Evolutionary conservation across 2,797 vertebrate species (phyloP).

Genomic region (Ibycter americanus): DNA sequence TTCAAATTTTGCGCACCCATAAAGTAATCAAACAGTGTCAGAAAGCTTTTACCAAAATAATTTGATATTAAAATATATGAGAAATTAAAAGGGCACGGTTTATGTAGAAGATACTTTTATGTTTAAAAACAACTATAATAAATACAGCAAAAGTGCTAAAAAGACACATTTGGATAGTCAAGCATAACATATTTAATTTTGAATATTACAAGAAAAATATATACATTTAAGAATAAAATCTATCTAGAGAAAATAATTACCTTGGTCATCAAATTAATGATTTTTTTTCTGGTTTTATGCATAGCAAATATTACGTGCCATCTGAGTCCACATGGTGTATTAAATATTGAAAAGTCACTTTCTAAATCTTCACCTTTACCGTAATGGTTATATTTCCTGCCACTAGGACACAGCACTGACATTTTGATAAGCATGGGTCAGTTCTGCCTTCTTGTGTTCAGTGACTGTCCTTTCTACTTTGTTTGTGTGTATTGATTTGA

Average conservation of each 20-base stretch:
- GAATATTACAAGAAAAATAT: not conserved
- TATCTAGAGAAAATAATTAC: not conserved
- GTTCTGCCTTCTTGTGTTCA: not conserved
- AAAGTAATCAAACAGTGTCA: not conserved
- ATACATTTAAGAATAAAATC: not conserved
- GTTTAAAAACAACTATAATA: not conserved
- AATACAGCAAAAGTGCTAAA: not conserved
- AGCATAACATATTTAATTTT: not conserved
- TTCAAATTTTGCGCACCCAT: not conserved
- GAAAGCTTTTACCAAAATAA: not conserved
- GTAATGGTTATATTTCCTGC: not conserved
- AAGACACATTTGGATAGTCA: not conserved
- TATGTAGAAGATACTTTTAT: not conserved
- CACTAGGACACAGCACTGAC: not conserved
- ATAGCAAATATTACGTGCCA: not conserved
- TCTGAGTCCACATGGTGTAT: not conserved
- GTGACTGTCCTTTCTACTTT: not conserved
- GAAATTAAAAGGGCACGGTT: rapidly evolving
- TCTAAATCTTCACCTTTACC: not conserved
- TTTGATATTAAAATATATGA: not conserved
- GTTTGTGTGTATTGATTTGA: not conserved
- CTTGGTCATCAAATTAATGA: not conserved
- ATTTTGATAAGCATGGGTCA: not conserved
- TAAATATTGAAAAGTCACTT: not conserved
- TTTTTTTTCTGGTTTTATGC: not conserved